phyloP scores from a whole-genome alignment of 2,113 vertebrate species.

The Oreochromis spilurus region DNA sequence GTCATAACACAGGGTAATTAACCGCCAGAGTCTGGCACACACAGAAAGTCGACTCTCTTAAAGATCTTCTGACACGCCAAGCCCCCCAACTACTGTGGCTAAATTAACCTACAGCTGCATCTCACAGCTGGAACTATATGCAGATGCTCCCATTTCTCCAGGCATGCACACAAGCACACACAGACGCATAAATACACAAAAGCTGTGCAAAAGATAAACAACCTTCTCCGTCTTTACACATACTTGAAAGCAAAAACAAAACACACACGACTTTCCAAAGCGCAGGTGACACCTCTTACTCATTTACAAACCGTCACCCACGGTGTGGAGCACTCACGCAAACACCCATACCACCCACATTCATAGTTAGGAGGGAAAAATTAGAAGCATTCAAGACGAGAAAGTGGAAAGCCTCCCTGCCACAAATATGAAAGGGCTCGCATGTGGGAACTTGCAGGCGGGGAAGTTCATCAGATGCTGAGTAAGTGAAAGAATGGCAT shows the following conservation, averaged over 20 bases:
- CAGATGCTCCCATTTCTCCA: neutral
- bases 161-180: neutral
- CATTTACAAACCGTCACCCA: neutral
- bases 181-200: neutral
- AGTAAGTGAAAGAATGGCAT: slow-evolving; percentile 18
- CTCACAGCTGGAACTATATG: neutral
- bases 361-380: neutral
- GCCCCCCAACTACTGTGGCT: slow-evolving; percentile 1
- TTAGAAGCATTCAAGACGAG: slow-evolving; percentile 1
- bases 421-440: slow-evolving; percentile 16
- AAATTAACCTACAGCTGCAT: slow-evolving; percentile 12
- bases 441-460: neutral
- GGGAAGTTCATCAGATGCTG: neutral
- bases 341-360: neutral
- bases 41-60: slow-evolving; percentile 32
- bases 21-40: slow-evolving; percentile 17
- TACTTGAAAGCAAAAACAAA: neutral
- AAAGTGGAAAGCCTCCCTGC: neutral
- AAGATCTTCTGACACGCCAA: slow-evolving; percentile 61
- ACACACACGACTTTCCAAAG: neutral
- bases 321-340: neutral
- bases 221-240: neutral
- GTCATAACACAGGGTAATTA: slow-evolving; percentile 49
- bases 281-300: slow-evolving; percentile 10
- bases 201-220: neutral